Percentiles rank a stretch among this genome's conserved stretches.
These are phyloP conservation scores for Corythornis madagascariensis DNA, from an alignment of 2,113 vertebrate species.

Conservation along the genomic window DNA sequence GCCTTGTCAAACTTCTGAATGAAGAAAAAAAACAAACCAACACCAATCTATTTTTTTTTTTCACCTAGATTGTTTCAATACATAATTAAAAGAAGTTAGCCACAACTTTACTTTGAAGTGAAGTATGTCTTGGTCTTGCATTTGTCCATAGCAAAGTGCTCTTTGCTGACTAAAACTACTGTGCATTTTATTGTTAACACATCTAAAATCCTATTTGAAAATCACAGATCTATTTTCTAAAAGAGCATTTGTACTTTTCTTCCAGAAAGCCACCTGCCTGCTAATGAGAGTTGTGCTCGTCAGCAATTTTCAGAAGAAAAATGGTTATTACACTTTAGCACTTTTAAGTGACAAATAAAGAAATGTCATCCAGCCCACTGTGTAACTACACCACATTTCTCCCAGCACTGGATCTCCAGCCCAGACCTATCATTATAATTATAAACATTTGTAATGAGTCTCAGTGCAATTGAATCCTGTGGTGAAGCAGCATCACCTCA, in stretches of 20 bases:
- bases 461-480: neutral
- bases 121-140: neutral
- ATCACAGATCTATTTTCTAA: conserved; percentile 48
- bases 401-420: neutral
- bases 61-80: neutral
- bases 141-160: neutral
- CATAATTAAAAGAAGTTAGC: neutral
- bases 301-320: conserved; percentile 54
- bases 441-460: conserved; percentile 27
- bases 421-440: conserved; percentile 6
- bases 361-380: neutral
- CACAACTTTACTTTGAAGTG: neutral
- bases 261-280: conserved; percentile 63
- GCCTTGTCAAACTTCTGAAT: neutral
- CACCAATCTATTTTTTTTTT: neutral
- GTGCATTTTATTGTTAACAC: neutral
- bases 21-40: neutral
- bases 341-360: conserved; percentile 48
- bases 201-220: conserved; percentile 54
- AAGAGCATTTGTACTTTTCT: conserved; percentile 52
- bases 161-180: conserved; percentile 40
- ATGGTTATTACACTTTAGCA: conserved; percentile 40
- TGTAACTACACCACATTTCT: conserved; percentile 1
- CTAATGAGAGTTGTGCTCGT: conserved; percentile 53
- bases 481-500: conserved; percentile 23